Evolutionary conservation across 2,113 vertebrate species (phyloP), one percentile per base, ranked within the genome.

Genomic region (Clarias gariepinus): DNA sequence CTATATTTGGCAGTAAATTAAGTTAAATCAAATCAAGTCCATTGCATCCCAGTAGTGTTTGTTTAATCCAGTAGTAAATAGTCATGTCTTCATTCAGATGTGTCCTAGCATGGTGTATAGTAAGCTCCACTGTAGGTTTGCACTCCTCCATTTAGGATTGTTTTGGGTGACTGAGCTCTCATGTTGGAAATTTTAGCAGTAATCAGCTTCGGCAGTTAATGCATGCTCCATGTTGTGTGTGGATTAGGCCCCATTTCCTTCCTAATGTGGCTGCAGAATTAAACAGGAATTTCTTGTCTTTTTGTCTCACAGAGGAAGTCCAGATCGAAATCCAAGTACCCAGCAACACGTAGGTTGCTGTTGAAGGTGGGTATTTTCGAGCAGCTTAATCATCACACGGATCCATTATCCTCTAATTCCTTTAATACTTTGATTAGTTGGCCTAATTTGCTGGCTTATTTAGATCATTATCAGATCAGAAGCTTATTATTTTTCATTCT

Each of bases 281-380:
- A 61, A 85, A 87, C 60, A 81, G 85, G 73, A 82, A 58, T 30
- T 18, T 63, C 57, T 89, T 73, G 68, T 61, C 64, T 86, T 69
- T 23, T 79, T 85, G 71, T 90, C 57, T 36, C 69, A 11, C 79
- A 88, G 88, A 86, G 53, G 66, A 90, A 87, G 57, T 83, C 85
- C 41, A 88, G 84, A 85, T 55, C 52, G 16, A 92, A 89, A 76
- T 53, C 91, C 36, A 93, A 91, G 69, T 91, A 89, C 71, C 88
- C 91, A 19, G 92, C 92, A 68, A 91, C 91, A 61, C 91, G 73
- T 88, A 89, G 92, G 89, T 90, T 91, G 73, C 90, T 92, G 77
- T 88, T 91, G 86, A 91, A 93, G 91, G 90, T 91, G 92, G 15
- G 87, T 85, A 30, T 82, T 60, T 60, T 63, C 16, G 2, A 52